Evolutionary conservation across 2,797 vertebrate species (phyloP), one percentile per base, ranked within the genome.

Genomic region (Trichosurus vulpecula): DNA sequence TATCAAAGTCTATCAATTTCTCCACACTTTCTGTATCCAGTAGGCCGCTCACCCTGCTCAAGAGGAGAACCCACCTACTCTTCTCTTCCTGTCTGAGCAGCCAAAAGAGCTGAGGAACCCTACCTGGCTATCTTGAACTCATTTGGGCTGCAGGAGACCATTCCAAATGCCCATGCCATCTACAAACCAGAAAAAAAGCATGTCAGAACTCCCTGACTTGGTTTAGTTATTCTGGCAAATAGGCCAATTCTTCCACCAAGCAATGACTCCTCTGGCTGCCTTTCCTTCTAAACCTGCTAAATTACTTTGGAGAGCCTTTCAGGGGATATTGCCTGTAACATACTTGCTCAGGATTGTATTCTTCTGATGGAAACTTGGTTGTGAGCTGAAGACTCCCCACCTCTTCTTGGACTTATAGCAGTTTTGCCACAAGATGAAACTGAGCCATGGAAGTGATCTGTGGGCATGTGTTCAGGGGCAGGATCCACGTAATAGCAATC

Each of bases 1-100:
- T 97, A 99, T 99, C 95, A 99, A 99, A 96, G 99, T 99, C 95
- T 99, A 99, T 99, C 99, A 99, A 11, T 99, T 99, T 0, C 99
- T 99, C 0, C 99, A 99, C 14, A 98, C 98, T 0, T 96, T 99
- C 74, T 99, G 99, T 0, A 0, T 98, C 90, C 97, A 97, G 0
- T 99, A 99, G 95, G 96, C 98, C 41, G 96, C 98, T 0, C 95
- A 95, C 41, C 3, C 97, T 57, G 0, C 96, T 87, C 41, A 87
- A 27, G 8, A 87, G 9, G 27, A 27, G 96, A 95, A 95, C 97
- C 97, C 81, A 98, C 97, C 95, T 98, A 98, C 92, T 98, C 99
- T 89, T 98, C 99, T 87, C n/a, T 30, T 99, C 99, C 92, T 99
- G 99, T 99, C 98, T 99, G 81, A 96, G 97, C 94, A 98, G 98